phyloP scores from a whole-genome alignment of 2,888 invertebrate genomes.

The Callinectes sapidus region DNA sequence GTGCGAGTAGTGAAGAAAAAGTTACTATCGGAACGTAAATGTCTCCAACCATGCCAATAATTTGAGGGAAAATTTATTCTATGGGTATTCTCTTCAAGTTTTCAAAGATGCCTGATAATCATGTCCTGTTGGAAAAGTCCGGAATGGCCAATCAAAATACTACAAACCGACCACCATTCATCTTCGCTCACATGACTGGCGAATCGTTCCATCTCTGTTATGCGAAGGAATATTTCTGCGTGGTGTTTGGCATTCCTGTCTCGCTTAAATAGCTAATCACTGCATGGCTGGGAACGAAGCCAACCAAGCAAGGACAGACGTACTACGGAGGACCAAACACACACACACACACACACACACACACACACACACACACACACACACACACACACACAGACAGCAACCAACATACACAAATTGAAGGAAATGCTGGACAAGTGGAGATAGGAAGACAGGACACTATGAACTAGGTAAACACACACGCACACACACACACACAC shows the following conservation, averaged over 20 bases:
- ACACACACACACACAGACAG: background rate
- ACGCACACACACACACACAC: background rate
- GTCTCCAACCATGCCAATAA: background rate
- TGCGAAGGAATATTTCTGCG: background rate
- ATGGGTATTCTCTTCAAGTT: background rate
- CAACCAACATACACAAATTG: too few species aligned
- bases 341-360: background rate
- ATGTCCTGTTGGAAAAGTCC: background rate
- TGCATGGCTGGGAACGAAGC: background rate
- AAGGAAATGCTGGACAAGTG: too few species aligned
- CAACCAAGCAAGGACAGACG: background rate
- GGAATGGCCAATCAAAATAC: background rate
- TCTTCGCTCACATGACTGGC: background rate
- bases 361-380: constrained; percentile 9
- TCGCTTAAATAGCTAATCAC: background rate
- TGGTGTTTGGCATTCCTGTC: background rate
- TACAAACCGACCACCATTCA: background rate
- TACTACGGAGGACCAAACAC: background rate
- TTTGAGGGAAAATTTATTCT: background rate
- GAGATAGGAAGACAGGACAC: too few species aligned
- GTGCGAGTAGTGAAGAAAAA: background rate
- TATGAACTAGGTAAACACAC: too few species aligned
- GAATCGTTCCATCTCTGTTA: background rate
- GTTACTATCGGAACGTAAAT: background rate
- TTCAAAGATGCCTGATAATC: background rate